Percentiles rank a stretch among this genome's conserved stretches.
These are phyloP conservation scores for Mallotus villosus DNA, from an alignment of 2,797 vertebrate species.

Conservation along the genomic window DNA sequence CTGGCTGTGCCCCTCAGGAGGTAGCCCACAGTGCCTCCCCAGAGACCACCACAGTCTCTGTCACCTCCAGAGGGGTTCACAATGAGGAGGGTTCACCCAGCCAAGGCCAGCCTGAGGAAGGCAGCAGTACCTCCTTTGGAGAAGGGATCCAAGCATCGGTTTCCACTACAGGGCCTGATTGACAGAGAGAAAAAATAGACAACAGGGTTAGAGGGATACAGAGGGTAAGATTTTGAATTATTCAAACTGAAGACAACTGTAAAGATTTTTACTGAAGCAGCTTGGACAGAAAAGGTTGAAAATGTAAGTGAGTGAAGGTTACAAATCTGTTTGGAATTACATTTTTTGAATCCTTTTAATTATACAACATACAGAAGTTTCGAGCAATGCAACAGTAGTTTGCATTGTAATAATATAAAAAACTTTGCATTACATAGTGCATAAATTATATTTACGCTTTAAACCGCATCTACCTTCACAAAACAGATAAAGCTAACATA, in stretches of 20 bases:
- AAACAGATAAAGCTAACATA: constrained; percentile 65
- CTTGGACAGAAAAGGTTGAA: constrained; percentile 4
- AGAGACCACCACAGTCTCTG: constrained; percentile 84
- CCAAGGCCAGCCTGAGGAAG: constrained; percentile 82
- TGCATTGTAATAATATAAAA: constrained; percentile 32
- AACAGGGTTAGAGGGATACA: constrained; percentile 13
- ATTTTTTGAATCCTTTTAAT: constrained; percentile 32
- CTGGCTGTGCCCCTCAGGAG: constrained; percentile 88
- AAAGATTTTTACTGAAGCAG: not conserved
- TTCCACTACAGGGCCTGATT: constrained; percentile 95
- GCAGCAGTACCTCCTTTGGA: constrained; percentile 67
- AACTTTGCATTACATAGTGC: constrained; percentile 45
- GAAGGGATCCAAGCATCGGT: constrained; percentile 90
- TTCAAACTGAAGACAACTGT: not conserved
- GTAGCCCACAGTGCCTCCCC: constrained; percentile 93
- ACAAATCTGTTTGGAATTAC: not conserved
- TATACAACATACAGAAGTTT: constrained; percentile 19
- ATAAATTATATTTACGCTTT: constrained; percentile 65
- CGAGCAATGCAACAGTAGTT: constrained; percentile 34
- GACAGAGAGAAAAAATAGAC: constrained; percentile 51
- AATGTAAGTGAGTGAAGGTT: not conserved
- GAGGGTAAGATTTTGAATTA: not conserved
- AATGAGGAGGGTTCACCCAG: constrained; percentile 87
- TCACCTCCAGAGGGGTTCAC: constrained; percentile 87
- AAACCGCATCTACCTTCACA: constrained; percentile 82